Evolutionary conservation across 2,113 vertebrate genomes (phyloP).

Genomic region (Ovibos moschatus): DNA sequence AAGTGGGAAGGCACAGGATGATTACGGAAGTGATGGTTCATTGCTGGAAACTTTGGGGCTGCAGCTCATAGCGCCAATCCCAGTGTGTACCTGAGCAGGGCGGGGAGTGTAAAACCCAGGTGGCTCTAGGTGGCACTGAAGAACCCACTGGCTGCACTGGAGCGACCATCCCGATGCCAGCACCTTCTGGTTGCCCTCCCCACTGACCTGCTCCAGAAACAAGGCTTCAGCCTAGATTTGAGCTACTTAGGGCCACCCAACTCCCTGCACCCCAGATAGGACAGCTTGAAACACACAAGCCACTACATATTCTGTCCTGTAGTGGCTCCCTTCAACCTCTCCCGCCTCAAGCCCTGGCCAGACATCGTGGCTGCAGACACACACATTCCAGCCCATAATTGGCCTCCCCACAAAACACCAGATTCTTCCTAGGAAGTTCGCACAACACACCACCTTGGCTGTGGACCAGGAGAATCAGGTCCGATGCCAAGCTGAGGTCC

Average conservation of each 20-base stretch:
- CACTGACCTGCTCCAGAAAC: background rate
- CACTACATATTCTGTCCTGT: background rate
- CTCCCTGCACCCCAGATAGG: background rate
- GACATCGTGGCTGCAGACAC: background rate
- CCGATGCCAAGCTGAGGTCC: background rate
- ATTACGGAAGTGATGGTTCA: background rate
- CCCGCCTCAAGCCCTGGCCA: background rate
- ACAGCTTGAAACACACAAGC: background rate
- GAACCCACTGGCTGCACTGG: background rate
- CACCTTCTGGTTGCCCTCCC: background rate
- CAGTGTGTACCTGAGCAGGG: too few species aligned
- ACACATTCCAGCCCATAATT: background rate
- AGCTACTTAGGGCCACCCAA: background rate
- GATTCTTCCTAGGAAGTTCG: background rate
- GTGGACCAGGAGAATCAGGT: background rate
- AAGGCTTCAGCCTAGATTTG: background rate
- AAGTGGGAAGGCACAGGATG: background rate
- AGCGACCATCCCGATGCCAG: background rate
- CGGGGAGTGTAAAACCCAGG: background rate
- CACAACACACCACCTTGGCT: background rate
- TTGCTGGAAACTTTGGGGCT: background rate
- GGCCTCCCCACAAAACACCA: background rate
- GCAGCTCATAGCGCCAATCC: background rate
- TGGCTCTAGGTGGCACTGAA: background rate
- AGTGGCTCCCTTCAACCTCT: background rate